phyloP scores from a whole-genome alignment of 2,888 invertebrate species.

The Xestia xanthographa region DNA sequence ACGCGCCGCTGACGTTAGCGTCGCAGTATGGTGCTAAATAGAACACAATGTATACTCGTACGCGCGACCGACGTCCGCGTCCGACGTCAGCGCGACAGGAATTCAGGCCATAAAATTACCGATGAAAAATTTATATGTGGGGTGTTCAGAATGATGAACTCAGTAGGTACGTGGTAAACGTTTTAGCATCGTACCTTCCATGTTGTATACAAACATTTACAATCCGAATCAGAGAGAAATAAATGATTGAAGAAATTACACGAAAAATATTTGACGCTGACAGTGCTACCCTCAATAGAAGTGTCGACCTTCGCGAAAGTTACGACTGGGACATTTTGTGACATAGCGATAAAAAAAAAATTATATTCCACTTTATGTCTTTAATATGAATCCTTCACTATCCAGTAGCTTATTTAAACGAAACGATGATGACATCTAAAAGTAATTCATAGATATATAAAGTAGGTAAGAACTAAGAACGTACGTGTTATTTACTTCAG shows the following conservation, averaged over 20 bases:
- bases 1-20: too few species aligned
- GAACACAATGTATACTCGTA: too few species aligned
- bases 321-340: conserved; percentile 38
- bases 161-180: too few species aligned
- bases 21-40: too few species aligned
- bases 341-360: conserved; percentile 33
- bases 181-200: not conserved
- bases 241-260: not conserved
- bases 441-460: conserved; percentile 3
- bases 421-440: not conserved
- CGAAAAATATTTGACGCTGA: conserved; percentile 13
- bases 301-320: conserved; percentile 35
- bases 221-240: not conserved
- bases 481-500: conserved; percentile 16
- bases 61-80: too few species aligned
- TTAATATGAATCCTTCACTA: conserved; percentile 14
- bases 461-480: not conserved
- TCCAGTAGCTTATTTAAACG: not conserved
- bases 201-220: not conserved
- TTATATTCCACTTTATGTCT: conserved; percentile 33
- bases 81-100: too few species aligned
- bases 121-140: not conserved
- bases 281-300: conserved; percentile 20
- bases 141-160: not conserved
- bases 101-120: too few species aligned